A percentile compares a stretch with the other conserved stretches of the same genome.
phyloP scores from a whole-genome alignment of 2,888 invertebrate genomes.

The Ashinkailepas kermadecensis region DNA sequence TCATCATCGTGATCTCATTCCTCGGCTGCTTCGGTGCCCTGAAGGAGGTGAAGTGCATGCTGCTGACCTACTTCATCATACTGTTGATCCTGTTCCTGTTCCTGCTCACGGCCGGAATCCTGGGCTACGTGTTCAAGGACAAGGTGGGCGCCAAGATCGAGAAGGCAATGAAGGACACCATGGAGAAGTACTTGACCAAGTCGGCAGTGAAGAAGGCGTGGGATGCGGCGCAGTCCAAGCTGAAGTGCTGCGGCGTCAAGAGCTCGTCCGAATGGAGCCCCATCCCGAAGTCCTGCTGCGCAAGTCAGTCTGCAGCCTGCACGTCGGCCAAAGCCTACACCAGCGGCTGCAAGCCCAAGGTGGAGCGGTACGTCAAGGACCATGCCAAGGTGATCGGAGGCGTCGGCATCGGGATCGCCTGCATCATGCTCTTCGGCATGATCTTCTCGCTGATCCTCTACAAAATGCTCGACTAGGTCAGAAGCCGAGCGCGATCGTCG shows the following conservation, averaged over 20 bases:
- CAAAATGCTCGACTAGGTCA: constrained; percentile 56
- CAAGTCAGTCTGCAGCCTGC: background rate
- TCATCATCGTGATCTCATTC: constrained; percentile 74
- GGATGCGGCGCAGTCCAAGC: constrained; percentile 70
- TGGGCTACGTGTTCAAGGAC: constrained; percentile 81
- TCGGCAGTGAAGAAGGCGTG: constrained; percentile 68
- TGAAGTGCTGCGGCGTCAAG: constrained; percentile 32
- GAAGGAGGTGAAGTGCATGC: constrained; percentile 86
- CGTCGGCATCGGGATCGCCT: constrained; percentile 70
- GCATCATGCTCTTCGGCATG: constrained; percentile 60
- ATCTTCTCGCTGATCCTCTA: constrained; percentile 64
- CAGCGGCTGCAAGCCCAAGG: constrained; percentile 66
- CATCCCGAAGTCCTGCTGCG: background rate
- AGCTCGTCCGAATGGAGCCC: constrained; percentile 27
- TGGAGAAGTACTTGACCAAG: constrained; percentile 56
- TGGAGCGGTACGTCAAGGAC: constrained; percentile 61
- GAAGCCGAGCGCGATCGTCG: background rate
- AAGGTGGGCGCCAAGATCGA: constrained; percentile 68
- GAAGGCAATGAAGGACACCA: constrained; percentile 67
- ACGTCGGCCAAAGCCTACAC: constrained; percentile 58
- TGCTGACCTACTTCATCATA: constrained; percentile 84
- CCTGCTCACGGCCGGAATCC: constrained; percentile 80
- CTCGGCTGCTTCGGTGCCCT: constrained; percentile 90
- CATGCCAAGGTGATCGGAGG: constrained; percentile 74
- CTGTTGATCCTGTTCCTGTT: constrained; percentile 81